A percentile compares a stretch with the other conserved stretches of the same genome.
These are phyloP conservation scores for Synaphobranchus kaupii DNA, from an alignment of 2,797 vertebrate species.

Conservation along the genomic window DNA sequence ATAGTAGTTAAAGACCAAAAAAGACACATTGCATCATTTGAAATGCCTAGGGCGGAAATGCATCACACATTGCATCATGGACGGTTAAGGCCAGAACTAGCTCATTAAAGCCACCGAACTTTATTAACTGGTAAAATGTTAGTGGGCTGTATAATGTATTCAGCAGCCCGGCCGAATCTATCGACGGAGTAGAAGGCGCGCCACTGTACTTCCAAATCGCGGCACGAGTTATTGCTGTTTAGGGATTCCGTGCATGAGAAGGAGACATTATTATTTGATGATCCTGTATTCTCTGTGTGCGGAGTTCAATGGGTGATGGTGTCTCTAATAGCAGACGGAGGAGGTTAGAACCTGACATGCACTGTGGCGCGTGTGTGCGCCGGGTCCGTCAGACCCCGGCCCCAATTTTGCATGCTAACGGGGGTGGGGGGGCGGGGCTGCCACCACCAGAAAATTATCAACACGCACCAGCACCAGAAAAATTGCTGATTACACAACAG, in stretches of 20 bases:
- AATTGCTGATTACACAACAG: background rate
- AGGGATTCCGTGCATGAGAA: slow-evolving; percentile 32
- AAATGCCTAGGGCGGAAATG: background rate
- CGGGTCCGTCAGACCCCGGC: slow-evolving; percentile 44
- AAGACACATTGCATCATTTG: slow-evolving; percentile 4
- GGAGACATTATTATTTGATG: slow-evolving; percentile 28
- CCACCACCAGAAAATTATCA: slow-evolving; percentile 22
- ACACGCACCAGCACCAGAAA: background rate
- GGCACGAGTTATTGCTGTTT: slow-evolving; percentile 17
- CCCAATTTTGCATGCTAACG: slow-evolving; percentile 54
- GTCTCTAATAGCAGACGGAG: slow-evolving; percentile 52
- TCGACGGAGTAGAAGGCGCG: background rate
- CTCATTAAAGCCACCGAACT: background rate
- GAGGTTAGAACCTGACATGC: slow-evolving; percentile 55
- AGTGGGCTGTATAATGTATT: background rate
- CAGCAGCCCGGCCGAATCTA: background rate
- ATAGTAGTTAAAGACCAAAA: background rate
- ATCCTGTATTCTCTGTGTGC: slow-evolving; percentile 50
- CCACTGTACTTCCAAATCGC: background rate
- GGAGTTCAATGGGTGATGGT: slow-evolving; percentile 46
- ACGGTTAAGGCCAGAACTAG: background rate
- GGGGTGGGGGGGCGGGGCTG: slow-evolving; percentile 24
- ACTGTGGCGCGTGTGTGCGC: slow-evolving; percentile 42
- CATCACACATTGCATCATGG: background rate
- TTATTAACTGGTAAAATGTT: slow-evolving; percentile 2